phyloP scores from a whole-genome alignment of 2,888 invertebrate species.

The Synergus laeviventris region DNA sequence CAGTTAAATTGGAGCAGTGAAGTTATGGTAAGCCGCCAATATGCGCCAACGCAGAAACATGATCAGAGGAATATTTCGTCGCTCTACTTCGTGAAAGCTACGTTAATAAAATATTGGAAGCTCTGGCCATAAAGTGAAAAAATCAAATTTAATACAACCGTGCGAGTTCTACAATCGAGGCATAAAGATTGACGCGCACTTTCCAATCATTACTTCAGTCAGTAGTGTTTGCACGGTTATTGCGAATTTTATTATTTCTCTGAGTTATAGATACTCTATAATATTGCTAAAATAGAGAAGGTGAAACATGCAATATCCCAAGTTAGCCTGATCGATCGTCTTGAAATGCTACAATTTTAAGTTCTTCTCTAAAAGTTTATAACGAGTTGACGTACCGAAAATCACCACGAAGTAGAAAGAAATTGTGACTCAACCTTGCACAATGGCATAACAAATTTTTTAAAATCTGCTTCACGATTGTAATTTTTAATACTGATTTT shows the following conservation, averaged over 20 bases:
- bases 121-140: conserved; percentile 55
- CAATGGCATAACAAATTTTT: conserved; percentile 3
- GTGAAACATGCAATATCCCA: conserved; percentile 65
- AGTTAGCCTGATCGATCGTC: conserved; percentile 67
- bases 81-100: conserved; percentile 73
- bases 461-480: conserved; percentile 18
- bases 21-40: conserved; percentile 64
- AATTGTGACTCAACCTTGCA: conserved; percentile 2
- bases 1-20: conserved; percentile 73
- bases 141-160: conserved; percentile 13
- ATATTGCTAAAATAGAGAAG: conserved; percentile 64
- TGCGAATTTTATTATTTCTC: conserved; percentile 59
- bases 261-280: conserved; percentile 65
- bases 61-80: conserved; percentile 70
- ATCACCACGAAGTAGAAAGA: conserved; percentile 15
- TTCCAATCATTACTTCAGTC: conserved; percentile 40
- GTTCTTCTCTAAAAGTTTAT: conserved; percentile 7
- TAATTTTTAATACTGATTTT: conserved; percentile 36
- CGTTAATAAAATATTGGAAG: conserved; percentile 67
- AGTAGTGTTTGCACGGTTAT: conserved; percentile 47
- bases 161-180: conserved; percentile 21
- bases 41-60: conserved; percentile 57
- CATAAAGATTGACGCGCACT: conserved; percentile 39
- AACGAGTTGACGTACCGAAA: conserved; percentile 6
- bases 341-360: conserved; percentile 36